Conservation (phyloP, 2,888 invertebrate species). For the Norana najaformis region DNA sequence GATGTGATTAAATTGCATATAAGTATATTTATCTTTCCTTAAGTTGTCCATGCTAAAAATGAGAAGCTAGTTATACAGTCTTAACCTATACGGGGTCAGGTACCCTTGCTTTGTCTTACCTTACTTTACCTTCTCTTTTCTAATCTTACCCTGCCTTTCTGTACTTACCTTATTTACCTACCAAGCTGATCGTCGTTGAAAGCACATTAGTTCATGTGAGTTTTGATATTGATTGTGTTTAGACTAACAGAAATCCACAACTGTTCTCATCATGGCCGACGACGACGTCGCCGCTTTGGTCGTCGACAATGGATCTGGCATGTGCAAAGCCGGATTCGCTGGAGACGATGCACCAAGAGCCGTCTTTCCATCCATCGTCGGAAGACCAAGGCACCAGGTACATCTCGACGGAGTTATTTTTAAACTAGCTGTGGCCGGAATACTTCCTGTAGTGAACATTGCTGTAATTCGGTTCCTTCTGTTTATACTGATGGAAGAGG, state of each 20-base stretch:
- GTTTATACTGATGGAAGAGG: not conserved
- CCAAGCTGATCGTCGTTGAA: not conserved
- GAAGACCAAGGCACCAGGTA: slow-evolving; percentile 73
- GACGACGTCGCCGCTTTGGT: slow-evolving; percentile 67
- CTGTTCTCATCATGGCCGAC: slow-evolving; percentile 17
- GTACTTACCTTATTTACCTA: not conserved
- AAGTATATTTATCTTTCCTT: no score
- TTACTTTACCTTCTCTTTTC: no score
- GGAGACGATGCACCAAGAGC: slow-evolving; percentile 78
- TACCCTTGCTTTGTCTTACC: no score
- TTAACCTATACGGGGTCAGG: no score
- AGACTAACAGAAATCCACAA: not conserved
- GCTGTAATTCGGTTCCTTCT: no score
- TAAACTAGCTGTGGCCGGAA: not conserved
- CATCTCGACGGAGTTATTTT: no score
- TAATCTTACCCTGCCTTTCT: no score
- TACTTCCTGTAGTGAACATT: not conserved
- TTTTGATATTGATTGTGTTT: not conserved
- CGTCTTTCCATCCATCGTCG: slow-evolving; percentile 82
- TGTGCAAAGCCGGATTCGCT: slow-evolving; percentile 77
- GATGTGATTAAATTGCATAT: no score
- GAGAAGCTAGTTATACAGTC: no score
- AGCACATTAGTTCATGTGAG: not conserved
- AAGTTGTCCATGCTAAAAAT: no score
- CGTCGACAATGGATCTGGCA: slow-evolving; percentile 68